Evolutionary conservation across 2,113 vertebrate species (phyloP).

Genomic region (Pitta sordida): DNA sequence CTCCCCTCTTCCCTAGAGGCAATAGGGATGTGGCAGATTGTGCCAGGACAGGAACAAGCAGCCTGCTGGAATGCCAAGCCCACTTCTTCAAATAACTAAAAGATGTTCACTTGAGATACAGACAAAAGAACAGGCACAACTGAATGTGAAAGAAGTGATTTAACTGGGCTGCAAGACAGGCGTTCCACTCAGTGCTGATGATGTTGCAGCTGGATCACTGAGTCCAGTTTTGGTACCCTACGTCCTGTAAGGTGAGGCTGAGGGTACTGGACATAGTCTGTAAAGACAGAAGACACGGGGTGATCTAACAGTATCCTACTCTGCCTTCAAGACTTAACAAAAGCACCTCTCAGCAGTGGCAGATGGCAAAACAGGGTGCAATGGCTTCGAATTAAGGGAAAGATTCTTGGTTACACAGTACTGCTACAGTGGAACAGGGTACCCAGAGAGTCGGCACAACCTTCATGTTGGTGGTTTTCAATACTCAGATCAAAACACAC

Average conservation of each 20-base stretch:
- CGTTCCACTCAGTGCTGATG: background rate
- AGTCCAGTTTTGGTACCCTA: background rate
- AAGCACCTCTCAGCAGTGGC: background rate
- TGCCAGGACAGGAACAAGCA: background rate
- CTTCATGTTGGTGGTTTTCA: background rate
- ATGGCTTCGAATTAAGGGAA: background rate
- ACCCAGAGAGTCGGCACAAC: background rate
- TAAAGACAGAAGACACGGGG: background rate
- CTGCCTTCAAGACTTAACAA: background rate
- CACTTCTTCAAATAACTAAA: background rate
- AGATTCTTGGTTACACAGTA: background rate
- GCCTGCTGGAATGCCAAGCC: background rate
- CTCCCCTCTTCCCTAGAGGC: background rate
- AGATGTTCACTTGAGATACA: background rate
- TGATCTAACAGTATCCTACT: background rate
- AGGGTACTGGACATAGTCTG: background rate
- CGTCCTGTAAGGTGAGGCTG: background rate
- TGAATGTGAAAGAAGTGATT: background rate
- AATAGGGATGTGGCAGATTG: background rate
- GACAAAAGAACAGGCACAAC: background rate
- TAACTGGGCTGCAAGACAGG: background rate
- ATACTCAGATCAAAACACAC: background rate
- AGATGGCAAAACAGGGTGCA: background rate
- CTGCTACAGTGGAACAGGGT: background rate
- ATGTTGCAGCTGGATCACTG: background rate